phyloP scores from a whole-genome alignment of 2,888 invertebrate genomes.

The Lottia scabra region DNA sequence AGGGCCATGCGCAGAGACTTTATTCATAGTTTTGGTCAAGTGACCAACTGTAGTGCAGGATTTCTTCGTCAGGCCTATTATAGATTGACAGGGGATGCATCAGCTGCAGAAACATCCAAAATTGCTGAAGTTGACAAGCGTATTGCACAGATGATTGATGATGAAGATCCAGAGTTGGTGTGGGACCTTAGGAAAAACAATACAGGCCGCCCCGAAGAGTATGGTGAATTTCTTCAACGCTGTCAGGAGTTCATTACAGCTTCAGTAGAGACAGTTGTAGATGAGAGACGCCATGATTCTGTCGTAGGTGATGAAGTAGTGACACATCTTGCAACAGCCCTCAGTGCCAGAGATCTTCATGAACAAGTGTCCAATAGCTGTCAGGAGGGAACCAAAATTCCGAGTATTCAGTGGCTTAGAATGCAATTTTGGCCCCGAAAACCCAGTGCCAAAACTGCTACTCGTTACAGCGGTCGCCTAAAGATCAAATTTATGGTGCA shows the following conservation, averaged over 20 bases:
- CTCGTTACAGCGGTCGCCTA: slow-evolving; percentile 19
- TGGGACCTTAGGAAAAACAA: slow-evolving; percentile 26
- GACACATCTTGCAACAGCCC: slow-evolving; percentile 22
- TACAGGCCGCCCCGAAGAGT: slow-evolving; percentile 21
- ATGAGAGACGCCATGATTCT: slow-evolving; percentile 30
- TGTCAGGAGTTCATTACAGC: slow-evolving; percentile 18
- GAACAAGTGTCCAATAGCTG: slow-evolving; percentile 17
- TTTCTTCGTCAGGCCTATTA: slow-evolving; percentile 9
- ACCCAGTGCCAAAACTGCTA: slow-evolving; percentile 22
- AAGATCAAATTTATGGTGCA: slow-evolving; percentile 34
- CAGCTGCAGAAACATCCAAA: slow-evolving; percentile 10
- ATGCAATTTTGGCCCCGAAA: slow-evolving; percentile 31
- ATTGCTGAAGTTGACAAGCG: slow-evolving; percentile 19
- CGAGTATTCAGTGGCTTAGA: slow-evolving; percentile 28
- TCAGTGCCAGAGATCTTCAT: slow-evolving; percentile 27
- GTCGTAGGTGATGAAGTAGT: slow-evolving; percentile 10
- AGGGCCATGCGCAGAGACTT: slow-evolving; percentile 17
- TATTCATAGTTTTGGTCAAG: slow-evolving; percentile 8
- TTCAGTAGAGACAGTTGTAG: slow-evolving; percentile 27
- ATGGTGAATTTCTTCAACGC: slow-evolving; percentile 25
- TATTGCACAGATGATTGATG: slow-evolving; percentile 20
- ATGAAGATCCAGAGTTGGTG: slow-evolving; percentile 29
- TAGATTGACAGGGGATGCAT: slow-evolving; percentile 12
- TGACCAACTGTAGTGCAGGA: slow-evolving; percentile 10
- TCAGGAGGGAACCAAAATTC: slow-evolving; percentile 19